Evolutionary conservation across 2,797 vertebrate species (phyloP).

Genomic region (Eulemur rubriventer): DNA sequence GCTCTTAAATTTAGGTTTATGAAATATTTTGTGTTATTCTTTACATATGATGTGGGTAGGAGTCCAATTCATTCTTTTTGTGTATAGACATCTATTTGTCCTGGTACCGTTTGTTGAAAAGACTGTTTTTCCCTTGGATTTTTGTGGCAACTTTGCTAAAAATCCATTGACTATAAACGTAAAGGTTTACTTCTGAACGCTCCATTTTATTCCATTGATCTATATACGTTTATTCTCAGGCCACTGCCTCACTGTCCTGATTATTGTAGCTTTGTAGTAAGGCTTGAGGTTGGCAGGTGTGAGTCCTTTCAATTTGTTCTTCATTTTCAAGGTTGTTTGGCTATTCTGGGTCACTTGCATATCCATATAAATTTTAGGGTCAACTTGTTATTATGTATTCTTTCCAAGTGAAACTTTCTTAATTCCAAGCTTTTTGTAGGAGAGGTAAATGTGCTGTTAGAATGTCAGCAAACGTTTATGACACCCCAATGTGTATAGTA

Average conservation of each 20-base stretch:
- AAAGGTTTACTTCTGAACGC: background rate
- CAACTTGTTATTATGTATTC: background rate
- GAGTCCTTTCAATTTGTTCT: background rate
- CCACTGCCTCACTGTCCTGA: too few species aligned
- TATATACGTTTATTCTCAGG: background rate
- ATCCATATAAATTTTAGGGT: background rate
- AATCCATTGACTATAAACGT: background rate
- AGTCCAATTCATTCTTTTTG: background rate
- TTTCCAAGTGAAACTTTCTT: background rate
- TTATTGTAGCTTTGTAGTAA: background rate
- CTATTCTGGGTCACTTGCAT: background rate
- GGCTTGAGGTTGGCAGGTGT: background rate
- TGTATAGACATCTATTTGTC: background rate
- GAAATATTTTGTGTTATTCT: background rate
- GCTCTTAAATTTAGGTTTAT: background rate
- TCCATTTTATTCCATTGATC: background rate
- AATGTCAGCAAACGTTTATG: background rate
- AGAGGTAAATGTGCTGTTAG: background rate
- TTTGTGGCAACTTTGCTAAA: background rate
- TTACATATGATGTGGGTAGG: too few species aligned
- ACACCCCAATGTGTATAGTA: background rate
- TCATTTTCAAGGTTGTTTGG: background rate
- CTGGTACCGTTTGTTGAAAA: background rate
- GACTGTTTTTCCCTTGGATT: background rate
- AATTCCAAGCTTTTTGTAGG: background rate